Evolutionary conservation across 2,888 invertebrate species (phyloP).

Genomic region (Diploptera punctata): DNA sequence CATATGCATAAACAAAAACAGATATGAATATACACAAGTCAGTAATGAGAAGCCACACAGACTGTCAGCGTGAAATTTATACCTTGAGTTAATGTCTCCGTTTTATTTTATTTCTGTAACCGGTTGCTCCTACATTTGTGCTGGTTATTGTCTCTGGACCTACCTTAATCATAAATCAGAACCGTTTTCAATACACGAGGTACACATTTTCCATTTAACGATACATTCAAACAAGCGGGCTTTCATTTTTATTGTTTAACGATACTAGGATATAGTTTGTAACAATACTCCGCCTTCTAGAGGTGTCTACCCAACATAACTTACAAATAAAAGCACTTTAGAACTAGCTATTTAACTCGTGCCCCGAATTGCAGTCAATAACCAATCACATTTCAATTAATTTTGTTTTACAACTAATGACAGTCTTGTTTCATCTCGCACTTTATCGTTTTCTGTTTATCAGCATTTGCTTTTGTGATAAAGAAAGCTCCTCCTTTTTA

Average conservation of each 20-base stretch:
- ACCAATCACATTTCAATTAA: no score
- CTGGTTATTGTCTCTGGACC: not conserved
- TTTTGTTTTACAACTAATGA: no score
- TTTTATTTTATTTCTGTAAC: not conserved
- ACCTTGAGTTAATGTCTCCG: not conserved
- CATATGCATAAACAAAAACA: no score
- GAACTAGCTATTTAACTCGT: no score
- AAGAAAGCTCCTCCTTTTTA: no score
- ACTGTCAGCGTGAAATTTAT: not conserved
- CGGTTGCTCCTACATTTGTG: not conserved
- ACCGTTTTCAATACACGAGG: not conserved
- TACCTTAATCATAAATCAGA: not conserved
- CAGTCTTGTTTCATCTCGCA: no score
- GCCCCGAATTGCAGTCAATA: no score
- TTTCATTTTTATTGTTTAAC: not conserved
- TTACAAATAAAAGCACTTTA: not conserved
- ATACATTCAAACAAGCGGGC: not conserved
- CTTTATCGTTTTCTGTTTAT: no score
- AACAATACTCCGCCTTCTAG: not conserved
- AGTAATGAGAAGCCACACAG: no score
- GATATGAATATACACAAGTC: no score
- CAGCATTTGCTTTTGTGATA: no score
- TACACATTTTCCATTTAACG: not conserved
- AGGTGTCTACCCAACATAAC: not conserved
- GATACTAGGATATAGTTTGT: not conserved